These are phyloP conservation scores for Crematogaster levior DNA, from an alignment of 2,888 invertebrate species.

Conservation along the genomic window DNA sequence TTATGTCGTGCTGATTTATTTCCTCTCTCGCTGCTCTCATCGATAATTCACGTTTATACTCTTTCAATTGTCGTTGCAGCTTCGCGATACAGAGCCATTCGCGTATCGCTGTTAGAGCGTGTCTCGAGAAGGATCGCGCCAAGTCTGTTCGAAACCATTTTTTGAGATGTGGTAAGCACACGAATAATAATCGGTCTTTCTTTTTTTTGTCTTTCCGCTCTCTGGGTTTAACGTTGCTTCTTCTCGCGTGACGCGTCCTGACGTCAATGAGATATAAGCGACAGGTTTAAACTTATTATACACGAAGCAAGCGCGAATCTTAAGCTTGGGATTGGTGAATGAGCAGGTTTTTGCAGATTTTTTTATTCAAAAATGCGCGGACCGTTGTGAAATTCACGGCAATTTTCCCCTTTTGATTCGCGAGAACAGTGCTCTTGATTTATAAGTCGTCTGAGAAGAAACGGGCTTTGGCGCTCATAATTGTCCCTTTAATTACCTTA, in stretches of 20 bases:
- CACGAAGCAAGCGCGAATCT: conserved; percentile 51
- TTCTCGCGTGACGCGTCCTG: conserved; percentile 61
- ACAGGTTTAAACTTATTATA: conserved; percentile 60
- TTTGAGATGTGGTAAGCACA: not conserved
- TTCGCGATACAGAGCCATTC: conserved; percentile 60
- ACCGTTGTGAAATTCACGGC: not conserved
- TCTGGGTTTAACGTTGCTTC: conserved; percentile 36
- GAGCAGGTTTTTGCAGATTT: conserved; percentile 21
- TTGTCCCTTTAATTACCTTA: not conserved
- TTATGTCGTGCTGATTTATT: conserved; percentile 46
- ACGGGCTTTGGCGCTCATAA: not conserved
- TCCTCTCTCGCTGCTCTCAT: conserved; percentile 57
- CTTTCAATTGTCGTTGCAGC: conserved; percentile 57
- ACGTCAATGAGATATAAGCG: conserved; percentile 59
- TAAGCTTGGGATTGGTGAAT: conserved; percentile 50
- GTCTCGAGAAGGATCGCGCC: conserved; percentile 68
- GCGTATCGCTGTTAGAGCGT: conserved; percentile 57
- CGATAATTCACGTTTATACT: conserved; percentile 53
- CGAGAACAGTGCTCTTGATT: not conserved
- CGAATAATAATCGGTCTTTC: conserved; percentile 45
- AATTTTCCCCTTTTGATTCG: not conserved
- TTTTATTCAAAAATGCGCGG: not conserved
- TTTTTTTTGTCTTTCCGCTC: conserved; percentile 20
- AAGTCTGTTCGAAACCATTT: conserved; percentile 48
- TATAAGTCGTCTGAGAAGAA: not conserved